These are phyloP conservation scores for Drosophila quadrilineata DNA, from an alignment of 1,140 invertebrate genomes.

Conservation along the genomic window DNA sequence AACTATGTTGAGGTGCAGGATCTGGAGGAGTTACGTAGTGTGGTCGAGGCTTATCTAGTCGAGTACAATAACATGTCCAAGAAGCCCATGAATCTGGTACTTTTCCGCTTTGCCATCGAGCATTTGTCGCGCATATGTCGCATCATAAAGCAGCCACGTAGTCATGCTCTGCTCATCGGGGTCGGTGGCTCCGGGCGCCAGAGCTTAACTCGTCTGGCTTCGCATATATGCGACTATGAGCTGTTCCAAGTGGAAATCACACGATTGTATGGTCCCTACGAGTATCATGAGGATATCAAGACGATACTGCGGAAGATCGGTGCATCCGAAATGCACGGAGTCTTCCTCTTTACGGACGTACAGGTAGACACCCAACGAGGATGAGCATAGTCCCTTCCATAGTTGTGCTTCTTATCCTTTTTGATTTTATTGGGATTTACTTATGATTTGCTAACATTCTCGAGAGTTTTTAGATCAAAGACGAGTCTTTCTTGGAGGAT, in stretches of 20 bases:
- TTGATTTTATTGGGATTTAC: background rate
- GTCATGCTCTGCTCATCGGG: constrained; percentile 92
- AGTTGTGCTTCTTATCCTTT: background rate
- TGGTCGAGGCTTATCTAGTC: constrained; percentile 94
- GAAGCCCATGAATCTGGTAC: constrained; percentile 97
- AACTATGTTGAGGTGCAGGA: constrained; percentile 94
- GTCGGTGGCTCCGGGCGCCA: constrained; percentile 96
- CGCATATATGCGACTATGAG: constrained; percentile 97
- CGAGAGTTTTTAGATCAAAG: constrained; percentile 89
- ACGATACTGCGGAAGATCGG: constrained; percentile 90
- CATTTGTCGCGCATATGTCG: constrained; percentile 95
- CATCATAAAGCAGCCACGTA: constrained; percentile 94
- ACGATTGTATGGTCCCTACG: constrained; percentile 89
- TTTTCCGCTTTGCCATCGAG: constrained; percentile 97
- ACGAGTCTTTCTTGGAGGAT: constrained; percentile 96
- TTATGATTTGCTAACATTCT: constrained; percentile 27
- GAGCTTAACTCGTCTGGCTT: constrained; percentile 92
- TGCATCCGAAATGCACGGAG: constrained; percentile 91
- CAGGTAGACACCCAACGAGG: constrained; percentile 84
- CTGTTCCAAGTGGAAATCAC: constrained; percentile 96
- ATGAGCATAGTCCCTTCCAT: background rate
- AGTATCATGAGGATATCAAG: constrained; percentile 96
- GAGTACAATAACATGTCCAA: constrained; percentile 98
- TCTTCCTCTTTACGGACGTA: constrained; percentile 95
- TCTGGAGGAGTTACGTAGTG: constrained; percentile 89